These are phyloP conservation scores for Istiophorus platypterus DNA, from an alignment of 2,113 vertebrate species.

Conservation along the genomic window DNA sequence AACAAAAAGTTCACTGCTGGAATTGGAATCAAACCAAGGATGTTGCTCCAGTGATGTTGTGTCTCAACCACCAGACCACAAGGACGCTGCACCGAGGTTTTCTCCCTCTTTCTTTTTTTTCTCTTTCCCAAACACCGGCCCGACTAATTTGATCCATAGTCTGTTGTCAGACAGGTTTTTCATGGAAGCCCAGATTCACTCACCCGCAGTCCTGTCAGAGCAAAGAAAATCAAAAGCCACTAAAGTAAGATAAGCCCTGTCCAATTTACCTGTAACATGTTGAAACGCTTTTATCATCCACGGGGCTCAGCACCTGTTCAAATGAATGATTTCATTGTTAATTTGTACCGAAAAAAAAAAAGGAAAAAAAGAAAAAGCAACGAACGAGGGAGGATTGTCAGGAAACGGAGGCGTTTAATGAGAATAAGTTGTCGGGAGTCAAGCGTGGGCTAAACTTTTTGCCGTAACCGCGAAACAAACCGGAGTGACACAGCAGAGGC, in stretches of 20 bases:
- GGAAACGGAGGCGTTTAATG: neutral
- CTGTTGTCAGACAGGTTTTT: slow-evolving; percentile 8
- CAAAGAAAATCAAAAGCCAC: slow-evolving; percentile 32
- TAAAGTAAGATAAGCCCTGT: slow-evolving; percentile 31
- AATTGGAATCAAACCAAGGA: neutral
- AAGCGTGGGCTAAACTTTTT: slow-evolving; percentile 37
- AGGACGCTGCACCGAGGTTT: neutral
- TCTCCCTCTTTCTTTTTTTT: neutral
- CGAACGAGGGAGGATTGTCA: neutral
- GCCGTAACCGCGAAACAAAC: slow-evolving; percentile 24
- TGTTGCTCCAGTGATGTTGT: neutral
- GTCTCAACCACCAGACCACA: neutral
- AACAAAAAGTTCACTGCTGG: neutral
- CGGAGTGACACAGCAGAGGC: slow-evolving; percentile 49
- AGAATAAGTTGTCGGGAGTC: slow-evolving; percentile 35
- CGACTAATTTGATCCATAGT: neutral
- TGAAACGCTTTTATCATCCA: slow-evolving; percentile 24
- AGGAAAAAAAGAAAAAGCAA: neutral
- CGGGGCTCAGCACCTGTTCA: slow-evolving; percentile 17
- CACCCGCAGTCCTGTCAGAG: neutral
- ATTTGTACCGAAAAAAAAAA: neutral
- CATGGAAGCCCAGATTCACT: slow-evolving; percentile 11
- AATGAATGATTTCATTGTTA: slow-evolving; percentile 35
- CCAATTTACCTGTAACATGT: slow-evolving; percentile 30
- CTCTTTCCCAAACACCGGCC: neutral